Evolutionary conservation across 2,888 invertebrate species (phyloP), one percentile per base, ranked within the genome.

Genomic region (Cotesia congregata): DNA sequence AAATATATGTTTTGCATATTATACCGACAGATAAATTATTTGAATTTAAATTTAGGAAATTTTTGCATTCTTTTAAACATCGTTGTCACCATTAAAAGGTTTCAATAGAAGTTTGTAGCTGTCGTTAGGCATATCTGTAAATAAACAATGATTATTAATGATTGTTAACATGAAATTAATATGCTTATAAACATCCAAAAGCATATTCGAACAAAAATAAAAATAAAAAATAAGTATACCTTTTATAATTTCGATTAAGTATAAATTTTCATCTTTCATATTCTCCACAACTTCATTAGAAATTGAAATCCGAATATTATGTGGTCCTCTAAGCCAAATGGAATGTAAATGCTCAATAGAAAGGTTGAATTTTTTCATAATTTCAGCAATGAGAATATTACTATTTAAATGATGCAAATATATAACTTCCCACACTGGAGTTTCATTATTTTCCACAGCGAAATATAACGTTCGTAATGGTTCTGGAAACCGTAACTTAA

Each of bases 401-500:
- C 84, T 85, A 39, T 84, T 86, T 7, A 88, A 78, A 73, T 78
- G 86, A 60, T 86, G 93, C 83, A 98, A 91, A 86, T 96, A 97
- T 20, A 97, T 90, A 30, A 96, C 96, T 90, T 95, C 94, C 91
- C 95, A 97, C 5, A 93, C 91, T 79, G 92, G 91, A 81, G 91
- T 91, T 61, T 87, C 88, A 75, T 90, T 91, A 75, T 91, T 91
- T 85, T 94, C 94, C 81, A 93, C 90, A 83, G 95, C 94, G 77
- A 97, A 93, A 90, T 96, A 98, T 73, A 98, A 91, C 0, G 96
- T 97, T 77, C 96, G 91, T 9, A 95, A 94, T 0, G 97, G 97
- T 73, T 94, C 92, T 82, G 94, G 92, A 12, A 92, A 90, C 87
- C 95, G 96, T 83, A 94, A 93, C 86, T 96, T 96, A 68, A 98